Evolutionary conservation across 2,113 vertebrate genomes (phyloP), one percentile per base, ranked within the genome.

Genomic region (Maccullochella peelii): DNA sequence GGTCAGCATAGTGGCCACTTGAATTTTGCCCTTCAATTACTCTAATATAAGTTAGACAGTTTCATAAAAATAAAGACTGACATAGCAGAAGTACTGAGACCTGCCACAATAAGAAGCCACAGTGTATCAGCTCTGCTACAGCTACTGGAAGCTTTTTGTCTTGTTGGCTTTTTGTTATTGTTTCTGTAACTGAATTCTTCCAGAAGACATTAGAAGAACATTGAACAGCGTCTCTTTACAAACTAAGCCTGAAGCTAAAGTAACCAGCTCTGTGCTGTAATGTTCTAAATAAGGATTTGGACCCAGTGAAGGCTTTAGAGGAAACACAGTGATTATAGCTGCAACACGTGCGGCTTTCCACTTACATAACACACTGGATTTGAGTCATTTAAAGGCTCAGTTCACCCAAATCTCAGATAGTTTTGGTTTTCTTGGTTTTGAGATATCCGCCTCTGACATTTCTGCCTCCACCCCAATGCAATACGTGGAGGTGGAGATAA

Each of bases 241-340:
- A n/a, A 38, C 20, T 70, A 40, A 25, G 36, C 52, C 5, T 27
- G 30, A 23, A 58, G 79, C 71, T 68, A 1, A 74, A 74, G 40
- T 25, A 42, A 27, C 25, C 6, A 36, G 50, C 61, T 55, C 38
- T 57, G 33, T 33, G 33, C 1, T 33, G 52, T 59, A 63, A 82
- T 59, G 54, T 33, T 40, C 20, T 82, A 70, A 77, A 36, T 2
- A n/a, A 54, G 73, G 65, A 83, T 77, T 77, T 70, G n/a, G 36
- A 63, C 8, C 18, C 30, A 23, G 25, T 44, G 36, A 63, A 63
- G 58, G 47, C 47, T 68, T 78, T 78, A 58, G 63, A 47, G 25
- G n/a, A 68, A 78, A 68, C 49, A 55, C 36, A 57, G 49, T 42
- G 68, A 47, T 59, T 38, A 38, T 49, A 67, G 30, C 63, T 75